phyloP scores from a whole-genome alignment of 2,888 invertebrate genomes.

The Amphipyra berbera region DNA sequence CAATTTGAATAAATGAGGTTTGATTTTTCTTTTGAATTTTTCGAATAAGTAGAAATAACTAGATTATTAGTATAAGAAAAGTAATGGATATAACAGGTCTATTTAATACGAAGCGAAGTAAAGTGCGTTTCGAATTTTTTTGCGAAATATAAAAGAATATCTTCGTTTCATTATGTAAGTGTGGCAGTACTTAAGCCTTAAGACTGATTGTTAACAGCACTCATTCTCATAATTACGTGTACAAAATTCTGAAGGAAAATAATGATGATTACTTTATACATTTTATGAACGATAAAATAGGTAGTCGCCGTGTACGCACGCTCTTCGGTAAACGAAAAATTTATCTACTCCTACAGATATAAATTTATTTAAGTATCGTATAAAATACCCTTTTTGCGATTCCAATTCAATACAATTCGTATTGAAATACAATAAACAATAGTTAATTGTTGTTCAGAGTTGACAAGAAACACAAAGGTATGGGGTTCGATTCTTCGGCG shows the following conservation, averaged over 20 bases:
- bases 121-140: too few species aligned
- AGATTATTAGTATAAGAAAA: too few species aligned
- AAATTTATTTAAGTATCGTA: slow-evolving; percentile 67
- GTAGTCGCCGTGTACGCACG: slow-evolving; percentile 13
- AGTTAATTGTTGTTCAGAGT: slow-evolving; percentile 72
- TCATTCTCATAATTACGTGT: slow-evolving; percentile 25
- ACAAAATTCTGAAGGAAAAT: slow-evolving; percentile 23
- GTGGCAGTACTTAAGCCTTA: slow-evolving; percentile 4
- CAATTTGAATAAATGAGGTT: too few species aligned
- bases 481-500: slow-evolving; percentile 67
- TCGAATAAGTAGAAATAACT: too few species aligned
- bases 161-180: neutral
- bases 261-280: slow-evolving; percentile 41
- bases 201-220: slow-evolving; percentile 13
- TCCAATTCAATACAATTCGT: slow-evolving; percentile 68
- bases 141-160: too few species aligned
- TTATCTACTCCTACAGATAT: slow-evolving; percentile 62
- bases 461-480: slow-evolving; percentile 69
- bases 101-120: too few species aligned
- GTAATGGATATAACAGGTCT: too few species aligned
- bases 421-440: slow-evolving; percentile 77
- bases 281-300: slow-evolving; percentile 47
- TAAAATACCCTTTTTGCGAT: slow-evolving; percentile 70
- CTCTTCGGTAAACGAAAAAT: slow-evolving; percentile 52
- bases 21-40: too few species aligned